These are phyloP conservation scores for Rhaphigaster nebulosa DNA, from an alignment of 2,888 invertebrate genomes.

Conservation along the genomic window DNA sequence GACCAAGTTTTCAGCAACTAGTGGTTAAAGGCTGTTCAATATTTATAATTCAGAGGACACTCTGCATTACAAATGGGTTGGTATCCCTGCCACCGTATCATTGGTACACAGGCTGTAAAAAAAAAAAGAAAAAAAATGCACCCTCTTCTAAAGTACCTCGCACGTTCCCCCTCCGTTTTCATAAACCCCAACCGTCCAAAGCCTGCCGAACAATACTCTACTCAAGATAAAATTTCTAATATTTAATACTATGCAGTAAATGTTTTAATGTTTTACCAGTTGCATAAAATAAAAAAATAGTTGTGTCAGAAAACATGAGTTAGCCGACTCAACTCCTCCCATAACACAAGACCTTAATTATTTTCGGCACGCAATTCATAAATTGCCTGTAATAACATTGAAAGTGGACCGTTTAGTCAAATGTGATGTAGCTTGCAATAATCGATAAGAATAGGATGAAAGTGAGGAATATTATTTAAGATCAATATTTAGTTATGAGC, in stretches of 20 bases:
- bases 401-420: slow-evolving; percentile 8
- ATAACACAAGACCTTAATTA: background rate
- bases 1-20: background rate
- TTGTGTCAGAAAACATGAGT: background rate
- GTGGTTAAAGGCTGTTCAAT: slow-evolving; percentile 33
- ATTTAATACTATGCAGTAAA: background rate
- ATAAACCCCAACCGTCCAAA: background rate
- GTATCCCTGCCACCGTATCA: slow-evolving; percentile 33
- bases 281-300: background rate
- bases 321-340: background rate
- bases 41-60: slow-evolving; percentile 27
- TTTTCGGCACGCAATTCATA: background rate
- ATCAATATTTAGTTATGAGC: no score
- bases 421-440: background rate
- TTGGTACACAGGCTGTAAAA: slow-evolving; percentile 19
- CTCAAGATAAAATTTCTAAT: background rate
- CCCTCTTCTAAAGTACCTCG: background rate
- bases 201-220: background rate
- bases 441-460: background rate
- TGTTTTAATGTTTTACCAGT: background rate
- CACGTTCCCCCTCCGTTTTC: background rate
- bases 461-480: background rate
- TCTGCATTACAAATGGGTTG: slow-evolving; percentile 34
- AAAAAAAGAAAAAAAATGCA: slow-evolving; percentile 10
- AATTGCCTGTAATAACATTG: background rate